A percentile compares a stretch with the other conserved stretches of the same genome.
Conservation (phyloP, 2,113 vertebrate species). For the Diadophis punctatus region DNA sequence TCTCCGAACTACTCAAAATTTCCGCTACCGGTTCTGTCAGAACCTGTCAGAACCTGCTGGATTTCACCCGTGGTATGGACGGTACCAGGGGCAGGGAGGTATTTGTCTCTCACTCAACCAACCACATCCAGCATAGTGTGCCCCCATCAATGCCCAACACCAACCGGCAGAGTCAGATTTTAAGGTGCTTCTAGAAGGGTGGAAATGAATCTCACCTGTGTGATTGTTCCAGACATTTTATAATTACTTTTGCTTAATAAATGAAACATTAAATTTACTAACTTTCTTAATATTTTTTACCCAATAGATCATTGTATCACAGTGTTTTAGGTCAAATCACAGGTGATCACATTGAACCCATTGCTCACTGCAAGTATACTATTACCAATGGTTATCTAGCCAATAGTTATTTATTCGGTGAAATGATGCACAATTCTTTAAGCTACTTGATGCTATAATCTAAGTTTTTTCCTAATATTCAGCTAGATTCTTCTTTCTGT, state of each 20-base stretch:
- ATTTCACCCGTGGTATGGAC: too few species aligned
- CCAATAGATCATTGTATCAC: not conserved
- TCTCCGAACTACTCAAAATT: too few species aligned
- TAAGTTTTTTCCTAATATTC: not conserved
- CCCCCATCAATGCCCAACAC: too few species aligned
- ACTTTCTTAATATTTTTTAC: not conserved
- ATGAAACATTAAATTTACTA: not conserved
- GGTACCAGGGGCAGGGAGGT: too few species aligned
- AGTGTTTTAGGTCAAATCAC: not conserved
- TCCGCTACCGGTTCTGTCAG: too few species aligned
- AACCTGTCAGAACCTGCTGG: too few species aligned
- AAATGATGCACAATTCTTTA: not conserved
- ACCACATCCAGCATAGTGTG: too few species aligned
- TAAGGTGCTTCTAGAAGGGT: not conserved
- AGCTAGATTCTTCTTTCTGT: not conserved
- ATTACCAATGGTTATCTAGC: not conserved
- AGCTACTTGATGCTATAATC: not conserved
- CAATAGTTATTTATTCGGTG: not conserved
- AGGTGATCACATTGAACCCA: not conserved
- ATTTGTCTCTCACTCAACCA: too few species aligned
- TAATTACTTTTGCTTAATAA: not conserved
- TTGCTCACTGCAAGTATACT: not conserved
- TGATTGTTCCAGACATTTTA: not conserved
- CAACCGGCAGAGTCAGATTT: too few species aligned
- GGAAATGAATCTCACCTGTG: not conserved